Base-by-base conservation (phyloP, 2,797 vertebrate species). In the Hippoglossus hippoglossus region DNA sequence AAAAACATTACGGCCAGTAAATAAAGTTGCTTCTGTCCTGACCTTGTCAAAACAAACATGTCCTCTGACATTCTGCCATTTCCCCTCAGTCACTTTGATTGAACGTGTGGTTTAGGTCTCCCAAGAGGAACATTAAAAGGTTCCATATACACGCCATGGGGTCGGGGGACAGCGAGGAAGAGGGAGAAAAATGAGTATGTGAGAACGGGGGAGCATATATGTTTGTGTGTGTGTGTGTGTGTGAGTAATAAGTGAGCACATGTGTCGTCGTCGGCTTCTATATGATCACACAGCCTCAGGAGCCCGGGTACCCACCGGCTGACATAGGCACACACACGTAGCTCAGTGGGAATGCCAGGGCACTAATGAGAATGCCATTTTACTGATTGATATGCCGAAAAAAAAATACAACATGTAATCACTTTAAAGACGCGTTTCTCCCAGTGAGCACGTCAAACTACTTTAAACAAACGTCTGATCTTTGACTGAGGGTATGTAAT, bases 11-110 rank as follows among this genome's bases (percentile, higher is more conserved):
- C 31, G 18, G 66, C 62, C 76, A 53, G 82, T 84, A 87, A 89
- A 88, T 87, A 89, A 87, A 75, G 78, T 66, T 61, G 72, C 71
- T 79, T 83, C 77, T 80, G 79, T 87, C 90, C 44, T 86, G 82
- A 88, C 85, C 86, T 77, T 88, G 87, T 87, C 91, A 88, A 91
- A 91, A 91, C 84, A 89, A 89, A 91, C 79, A 83, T 88, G 60
- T 84, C 73, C 72, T 49, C 66, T 82, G 84, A 89, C 75, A 65
- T 79, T 87, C 59, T 72, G 71, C 72, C 68, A 72, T 81, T 86
- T 84, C 81, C 47, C 77, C 59, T 44, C 81, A 87, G 83, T 85
- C 81, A 71, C 83, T 88, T 83, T 90, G 88, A 92, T 86, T 88
- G 85, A 89, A 89, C 54, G 80, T 89, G 89, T 36, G 85, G 90